Conservation (phyloP, 2,113 vertebrate species). For the Trogon surrucura region DNA sequence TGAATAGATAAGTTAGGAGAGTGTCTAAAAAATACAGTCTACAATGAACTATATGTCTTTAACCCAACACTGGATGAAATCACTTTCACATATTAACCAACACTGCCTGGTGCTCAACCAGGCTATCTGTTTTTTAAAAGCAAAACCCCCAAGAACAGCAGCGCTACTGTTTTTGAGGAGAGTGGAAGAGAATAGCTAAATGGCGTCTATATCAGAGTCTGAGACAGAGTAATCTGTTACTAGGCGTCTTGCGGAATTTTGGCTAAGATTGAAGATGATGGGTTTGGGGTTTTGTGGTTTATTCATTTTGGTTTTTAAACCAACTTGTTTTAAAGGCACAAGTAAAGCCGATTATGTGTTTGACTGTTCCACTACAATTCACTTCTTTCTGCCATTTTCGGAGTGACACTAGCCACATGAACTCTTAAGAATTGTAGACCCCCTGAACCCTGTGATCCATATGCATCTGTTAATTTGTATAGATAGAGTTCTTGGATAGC, state of each 20-base stretch:
- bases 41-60: neutral
- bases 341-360: neutral
- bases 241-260: neutral
- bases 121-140: neutral
- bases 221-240: neutral
- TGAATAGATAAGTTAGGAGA: neutral
- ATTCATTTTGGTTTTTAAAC: neutral
- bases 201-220: too few relatives aligned
- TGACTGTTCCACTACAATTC: neutral
- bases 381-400: neutral
- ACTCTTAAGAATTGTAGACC: neutral
- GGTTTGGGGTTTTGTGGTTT: neutral
- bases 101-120: neutral
- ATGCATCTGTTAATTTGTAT: neutral
- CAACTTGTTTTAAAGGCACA: neutral
- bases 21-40: neutral
- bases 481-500: neutral
- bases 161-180: neutral
- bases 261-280: neutral
- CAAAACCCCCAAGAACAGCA: accelerated
- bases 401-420: neutral
- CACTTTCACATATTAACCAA: neutral
- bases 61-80: neutral
- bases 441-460: neutral
- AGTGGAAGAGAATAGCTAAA: neutral